Conservation (phyloP, 1,140 invertebrate genomes). For the Paramacrobiotus metropolitanus region DNA sequence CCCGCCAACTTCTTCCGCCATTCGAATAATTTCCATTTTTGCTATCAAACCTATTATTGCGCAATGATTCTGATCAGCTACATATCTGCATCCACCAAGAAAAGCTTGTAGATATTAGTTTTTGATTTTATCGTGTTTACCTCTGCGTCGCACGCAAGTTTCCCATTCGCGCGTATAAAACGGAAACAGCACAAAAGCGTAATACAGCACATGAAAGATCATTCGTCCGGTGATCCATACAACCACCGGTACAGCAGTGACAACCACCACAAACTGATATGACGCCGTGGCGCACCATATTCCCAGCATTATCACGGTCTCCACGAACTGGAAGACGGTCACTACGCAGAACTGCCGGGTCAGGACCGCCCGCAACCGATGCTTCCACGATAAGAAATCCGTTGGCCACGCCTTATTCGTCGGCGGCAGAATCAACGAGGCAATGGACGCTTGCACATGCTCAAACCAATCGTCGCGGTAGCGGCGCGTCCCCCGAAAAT, state of each 20-base stretch:
- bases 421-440: neutral
- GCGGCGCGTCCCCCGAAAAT: neutral
- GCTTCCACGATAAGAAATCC: neutral
- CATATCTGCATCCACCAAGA: too few species aligned
- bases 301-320: neutral
- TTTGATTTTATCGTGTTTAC: too few species aligned
- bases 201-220: neutral
- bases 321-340: conserved; percentile 1
- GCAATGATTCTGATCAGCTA: neutral
- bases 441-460: neutral
- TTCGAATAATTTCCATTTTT: neutral
- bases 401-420: neutral
- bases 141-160: neutral
- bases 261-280: neutral
- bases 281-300: neutral
- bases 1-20: neutral
- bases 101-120: too few species aligned
- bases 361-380: neutral
- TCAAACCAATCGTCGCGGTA: neutral
- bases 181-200: neutral
- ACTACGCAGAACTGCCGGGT: neutral
- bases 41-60: neutral
- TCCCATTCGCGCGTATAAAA: neutral
- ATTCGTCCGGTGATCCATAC: neutral
- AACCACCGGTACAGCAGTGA: neutral